A percentile compares a stretch with the other conserved stretches of the same genome.
These are phyloP conservation scores for Azemiops feae DNA, from an alignment of 2,113 vertebrate genomes.

Conservation along the genomic window DNA sequence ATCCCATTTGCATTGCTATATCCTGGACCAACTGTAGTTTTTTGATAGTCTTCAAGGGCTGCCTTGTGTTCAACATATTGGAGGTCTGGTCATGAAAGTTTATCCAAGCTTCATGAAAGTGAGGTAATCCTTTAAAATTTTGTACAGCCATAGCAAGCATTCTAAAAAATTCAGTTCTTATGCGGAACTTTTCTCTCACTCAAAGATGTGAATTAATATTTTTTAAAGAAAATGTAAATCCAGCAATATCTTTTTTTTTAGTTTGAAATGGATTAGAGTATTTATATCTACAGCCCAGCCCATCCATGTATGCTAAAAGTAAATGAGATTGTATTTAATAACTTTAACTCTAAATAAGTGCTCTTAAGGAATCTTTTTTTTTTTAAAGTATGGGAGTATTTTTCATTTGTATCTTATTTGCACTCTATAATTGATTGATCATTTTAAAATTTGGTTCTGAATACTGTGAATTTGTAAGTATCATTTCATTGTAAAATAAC, in stretches of 20 bases:
- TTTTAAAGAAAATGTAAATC: not conserved
- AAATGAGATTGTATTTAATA: not conserved
- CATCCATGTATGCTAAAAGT: not conserved
- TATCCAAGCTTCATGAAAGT: not conserved
- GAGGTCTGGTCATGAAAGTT: too few species aligned
- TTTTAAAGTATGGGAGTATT: not conserved
- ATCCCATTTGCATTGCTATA: too few species aligned
- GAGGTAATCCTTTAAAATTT: not conserved
- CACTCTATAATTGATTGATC: constrained; percentile 55
- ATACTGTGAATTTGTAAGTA: constrained; percentile 74
- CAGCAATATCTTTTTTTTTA: too few species aligned
- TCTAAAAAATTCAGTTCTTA: not conserved
- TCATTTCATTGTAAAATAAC: constrained; percentile 73
- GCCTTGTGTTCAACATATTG: too few species aligned
- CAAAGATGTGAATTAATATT: not conserved
- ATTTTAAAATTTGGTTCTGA: constrained; percentile 67
- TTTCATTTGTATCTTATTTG: constrained; percentile 37
- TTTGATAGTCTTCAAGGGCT: too few species aligned
- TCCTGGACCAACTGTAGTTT: too few species aligned
- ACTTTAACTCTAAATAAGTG: not conserved
- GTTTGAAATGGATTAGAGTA: not conserved
- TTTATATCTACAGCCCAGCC: not conserved
- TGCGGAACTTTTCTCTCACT: not conserved
- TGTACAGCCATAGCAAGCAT: not conserved
- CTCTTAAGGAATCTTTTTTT: constrained; percentile 6